Evolutionary conservation across 2,888 invertebrate species (phyloP), one percentile per base, ranked within the genome.

Genomic region (Idaea straminata): DNA sequence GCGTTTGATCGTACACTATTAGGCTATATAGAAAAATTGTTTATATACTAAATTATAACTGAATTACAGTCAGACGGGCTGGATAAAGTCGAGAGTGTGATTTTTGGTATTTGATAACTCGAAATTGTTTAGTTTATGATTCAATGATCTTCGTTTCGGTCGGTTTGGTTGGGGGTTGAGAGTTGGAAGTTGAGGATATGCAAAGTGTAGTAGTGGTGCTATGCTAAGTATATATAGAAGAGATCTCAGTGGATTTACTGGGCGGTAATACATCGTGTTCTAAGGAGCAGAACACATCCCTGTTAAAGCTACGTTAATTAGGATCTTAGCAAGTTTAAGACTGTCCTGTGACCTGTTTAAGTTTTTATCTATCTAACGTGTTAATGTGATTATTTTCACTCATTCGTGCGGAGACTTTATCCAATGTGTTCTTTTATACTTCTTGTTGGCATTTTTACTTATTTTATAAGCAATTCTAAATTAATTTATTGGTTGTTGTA

Each of bases 341-440:
- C 93, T 93, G 93, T 93, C 91, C 91, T 91, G 93, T 93, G 93
- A 93, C 93, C 93, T 93, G 93, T 93, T 92, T 91, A 87, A 84
- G 88, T 90, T 91, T 90, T 88, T 89, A 89, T 89, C 88, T 89
- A 86, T 89, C 88, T 88, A 87, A 86, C 84, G 82, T 84, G 89
- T 89, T 89, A 87, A 85, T 87, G 81, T 76, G 69, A 65, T 80
- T 80, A 76, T 77, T 76, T 83, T 83, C 77, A 74, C 75, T 75
- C 81, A 72, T 76, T 66, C 70, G 66, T 57, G 80, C 77, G 73
- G 68, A 74, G 79, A 86, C 89, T 87, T 87, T 89, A 87, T 87
- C 77, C 88, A 83, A 91, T 92, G 92, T 92, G 92, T 92, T 92
- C 92, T 90, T 81, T 66, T 87, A 87, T 91, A 91, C 89, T 91